Conservation (phyloP, 2,888 invertebrate species). For the Vandiemenella viatica region DNA sequence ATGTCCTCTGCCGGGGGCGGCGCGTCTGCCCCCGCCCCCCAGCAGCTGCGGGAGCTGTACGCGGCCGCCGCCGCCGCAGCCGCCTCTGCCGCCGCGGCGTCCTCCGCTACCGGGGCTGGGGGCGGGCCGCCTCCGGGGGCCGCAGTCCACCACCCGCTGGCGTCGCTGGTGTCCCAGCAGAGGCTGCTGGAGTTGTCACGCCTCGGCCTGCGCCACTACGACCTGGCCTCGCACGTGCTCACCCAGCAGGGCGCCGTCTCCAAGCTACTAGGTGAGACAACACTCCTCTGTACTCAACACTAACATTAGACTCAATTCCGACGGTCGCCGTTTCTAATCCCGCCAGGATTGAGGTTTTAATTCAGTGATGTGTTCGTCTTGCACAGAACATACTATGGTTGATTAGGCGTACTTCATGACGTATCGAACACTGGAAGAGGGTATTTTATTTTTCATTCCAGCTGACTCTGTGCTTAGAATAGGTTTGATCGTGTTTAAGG, state of each 20-base stretch:
- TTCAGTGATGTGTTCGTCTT: too few relatives aligned
- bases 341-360: too few relatives aligned
- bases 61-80: too few relatives aligned
- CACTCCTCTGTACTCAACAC: too few relatives aligned
- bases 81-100: neutral
- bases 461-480: too few relatives aligned
- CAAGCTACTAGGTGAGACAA: conserved; percentile 72
- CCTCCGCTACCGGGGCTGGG: neutral
- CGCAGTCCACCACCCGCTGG: conserved; percentile 48
- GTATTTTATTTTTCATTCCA: too few relatives aligned
- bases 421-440: too few relatives aligned
- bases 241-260: conserved; percentile 75
- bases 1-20: conserved; percentile 22
- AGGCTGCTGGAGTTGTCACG: conserved; percentile 61
- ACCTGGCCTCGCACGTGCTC: conserved; percentile 78
- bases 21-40: conserved; percentile 26
- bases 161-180: conserved; percentile 52
- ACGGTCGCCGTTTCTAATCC: too few relatives aligned
- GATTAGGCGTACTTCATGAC: too few relatives aligned
- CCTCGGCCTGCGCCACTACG: conserved; percentile 68
- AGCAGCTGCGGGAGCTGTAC: conserved; percentile 30
- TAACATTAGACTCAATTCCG: too few relatives aligned
- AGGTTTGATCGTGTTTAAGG: too few relatives aligned
- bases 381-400: too few relatives aligned
- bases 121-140: conserved; percentile 3